phyloP scores from a whole-genome alignment of 37 sponge, comb jelly and placozoan genomes.

The Chondrosia reniformis region DNA sequence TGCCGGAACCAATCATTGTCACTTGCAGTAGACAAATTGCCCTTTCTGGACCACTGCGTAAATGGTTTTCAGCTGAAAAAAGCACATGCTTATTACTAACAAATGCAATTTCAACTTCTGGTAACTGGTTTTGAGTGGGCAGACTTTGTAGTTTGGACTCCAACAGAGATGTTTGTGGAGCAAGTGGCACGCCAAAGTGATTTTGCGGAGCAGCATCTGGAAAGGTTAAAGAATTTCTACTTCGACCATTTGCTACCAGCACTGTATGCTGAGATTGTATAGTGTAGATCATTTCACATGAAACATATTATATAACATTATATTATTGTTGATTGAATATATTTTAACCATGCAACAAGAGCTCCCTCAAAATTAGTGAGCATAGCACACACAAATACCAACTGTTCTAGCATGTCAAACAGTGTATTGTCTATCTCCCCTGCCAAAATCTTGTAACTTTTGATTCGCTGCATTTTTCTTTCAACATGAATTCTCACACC shows the following conservation, averaged over 20 bases:
- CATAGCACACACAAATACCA: constrained; percentile 14
- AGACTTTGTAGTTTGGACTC: constrained; percentile 20
- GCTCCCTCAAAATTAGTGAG: constrained; percentile 17
- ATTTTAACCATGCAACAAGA: not conserved
- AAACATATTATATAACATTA: too few species aligned
- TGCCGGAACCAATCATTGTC: not conserved
- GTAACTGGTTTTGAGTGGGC: not conserved
- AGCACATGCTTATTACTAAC: constrained; percentile 14
- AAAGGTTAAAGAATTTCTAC: not conserved
- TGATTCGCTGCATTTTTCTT: not conserved
- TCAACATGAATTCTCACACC: constrained; percentile 21
- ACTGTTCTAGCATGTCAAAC: not conserved
- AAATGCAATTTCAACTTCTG: constrained; percentile 9
- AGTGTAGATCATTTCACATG: not conserved
- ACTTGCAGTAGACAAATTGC: not conserved
- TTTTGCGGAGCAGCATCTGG: not conserved
- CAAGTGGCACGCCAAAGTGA: not conserved
- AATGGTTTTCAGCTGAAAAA: not conserved
- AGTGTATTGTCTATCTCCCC: not conserved
- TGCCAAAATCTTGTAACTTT: not conserved
- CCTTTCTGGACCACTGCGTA: not conserved
- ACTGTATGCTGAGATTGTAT: not conserved
- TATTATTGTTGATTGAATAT: not conserved
- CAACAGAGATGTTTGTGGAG: constrained; percentile 6
- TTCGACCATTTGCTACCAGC: constrained; percentile 9